Percentiles rank a stretch among this genome's conserved stretches.
These are phyloP conservation scores for Capitulum mitella DNA, from an alignment of 2,888 invertebrate genomes.

Conservation along the genomic window DNA sequence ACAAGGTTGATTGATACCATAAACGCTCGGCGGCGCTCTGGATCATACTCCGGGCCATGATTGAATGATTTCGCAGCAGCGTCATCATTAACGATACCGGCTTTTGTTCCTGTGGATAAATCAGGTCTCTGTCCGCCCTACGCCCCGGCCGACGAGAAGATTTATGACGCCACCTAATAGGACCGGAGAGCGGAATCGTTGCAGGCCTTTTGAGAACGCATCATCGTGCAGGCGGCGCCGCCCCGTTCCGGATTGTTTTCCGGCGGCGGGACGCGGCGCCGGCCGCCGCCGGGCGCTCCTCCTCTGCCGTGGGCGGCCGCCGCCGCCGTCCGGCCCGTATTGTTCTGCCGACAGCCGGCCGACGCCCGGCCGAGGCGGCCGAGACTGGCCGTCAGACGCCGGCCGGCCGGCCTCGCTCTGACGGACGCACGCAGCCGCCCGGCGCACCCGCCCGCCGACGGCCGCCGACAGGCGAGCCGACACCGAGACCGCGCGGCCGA, in stretches of 20 bases:
- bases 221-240: not conserved
- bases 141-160: not conserved
- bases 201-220: not conserved
- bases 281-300: no score
- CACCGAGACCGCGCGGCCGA: no score
- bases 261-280: no score
- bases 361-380: not conserved
- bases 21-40: not conserved
- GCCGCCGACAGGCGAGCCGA: no score
- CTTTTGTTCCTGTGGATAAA: no score
- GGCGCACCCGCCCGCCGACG: no score
- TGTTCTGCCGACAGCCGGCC: not conserved
- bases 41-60: not conserved
- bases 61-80: not conserved
- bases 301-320: no score
- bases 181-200: not conserved
- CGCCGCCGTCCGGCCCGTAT: not conserved
- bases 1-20: constrained; percentile 5
- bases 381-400: no score
- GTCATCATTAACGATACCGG: not conserved
- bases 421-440: no score
- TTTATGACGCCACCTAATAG: not conserved
- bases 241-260: not conserved
- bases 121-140: not conserved
- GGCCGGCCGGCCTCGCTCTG: no score